These are phyloP conservation scores for Eriocheir sinensis DNA, from an alignment of 1,140 invertebrate genomes.

Conservation along the genomic window DNA sequence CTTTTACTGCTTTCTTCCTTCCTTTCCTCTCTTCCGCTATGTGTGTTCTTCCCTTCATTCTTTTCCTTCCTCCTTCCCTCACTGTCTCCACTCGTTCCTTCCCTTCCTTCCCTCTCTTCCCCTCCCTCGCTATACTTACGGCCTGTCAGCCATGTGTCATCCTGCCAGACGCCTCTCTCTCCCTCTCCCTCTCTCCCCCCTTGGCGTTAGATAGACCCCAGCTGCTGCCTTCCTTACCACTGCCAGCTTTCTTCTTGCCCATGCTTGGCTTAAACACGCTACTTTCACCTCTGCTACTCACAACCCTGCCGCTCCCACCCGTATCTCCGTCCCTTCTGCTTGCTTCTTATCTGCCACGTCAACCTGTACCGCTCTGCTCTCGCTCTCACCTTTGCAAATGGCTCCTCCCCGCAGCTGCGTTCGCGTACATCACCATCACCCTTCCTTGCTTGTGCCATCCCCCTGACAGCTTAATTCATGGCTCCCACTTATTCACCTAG, in stretches of 20 bases:
- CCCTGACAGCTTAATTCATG: background rate
- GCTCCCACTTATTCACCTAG: background rate
- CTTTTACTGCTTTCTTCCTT: background rate
- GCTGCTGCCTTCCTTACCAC: background rate
- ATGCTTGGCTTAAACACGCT: background rate
- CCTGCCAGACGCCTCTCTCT: background rate
- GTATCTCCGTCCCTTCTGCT: background rate
- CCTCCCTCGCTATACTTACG: background rate
- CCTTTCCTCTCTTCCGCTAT: background rate
- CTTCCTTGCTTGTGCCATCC: background rate
- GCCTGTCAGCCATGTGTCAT: background rate
- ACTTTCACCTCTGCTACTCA: background rate
- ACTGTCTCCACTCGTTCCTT: background rate
- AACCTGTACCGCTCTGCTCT: background rate
- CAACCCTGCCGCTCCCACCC: background rate
- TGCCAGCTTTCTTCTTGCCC: background rate
- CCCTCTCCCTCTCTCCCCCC: conserved; percentile 33
- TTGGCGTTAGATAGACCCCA: background rate
- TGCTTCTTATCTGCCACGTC: background rate
- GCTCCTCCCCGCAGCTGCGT: no score
- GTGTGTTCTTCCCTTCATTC: background rate
- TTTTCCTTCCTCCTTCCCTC: no score
- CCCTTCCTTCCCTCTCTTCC: background rate
- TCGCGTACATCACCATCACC: background rate
- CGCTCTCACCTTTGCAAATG: background rate